Base-by-base conservation (phyloP, 2,113 vertebrate species). In the Azemiops feae region DNA sequence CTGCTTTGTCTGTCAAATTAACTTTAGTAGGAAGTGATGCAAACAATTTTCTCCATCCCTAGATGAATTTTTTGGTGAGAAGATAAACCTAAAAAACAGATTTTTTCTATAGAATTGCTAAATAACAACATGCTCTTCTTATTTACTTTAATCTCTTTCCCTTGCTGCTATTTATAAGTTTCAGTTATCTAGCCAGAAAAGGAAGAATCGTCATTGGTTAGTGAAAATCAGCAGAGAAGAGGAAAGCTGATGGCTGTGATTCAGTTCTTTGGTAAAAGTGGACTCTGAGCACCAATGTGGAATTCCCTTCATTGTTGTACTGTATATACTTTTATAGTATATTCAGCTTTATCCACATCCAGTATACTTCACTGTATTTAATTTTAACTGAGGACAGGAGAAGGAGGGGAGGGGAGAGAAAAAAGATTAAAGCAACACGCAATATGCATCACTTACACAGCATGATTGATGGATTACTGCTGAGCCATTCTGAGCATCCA, bases 391-490 rank as follows among this genome's bases (percentile, higher is more conserved):
- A 95, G 14, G 74, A 87, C 9, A n/a, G 34, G n/a, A 34, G 20
- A 55, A 54, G 43, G 20, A 47, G 14, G 3, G 14, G 22, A 7
- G 10, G 1, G 10, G 45, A 22, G 25, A 5, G 9, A 45, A 22
- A 81, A 57, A 93, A 45, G 88, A 86, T 90, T 90, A 93, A 93
- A 60, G 74, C 22, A 87, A 64, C 89, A 85, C 0, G 34, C 94
- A 92, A 91, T 93, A 91, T 52, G 0, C 22, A 34, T 81, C 92
- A 5, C 57, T 94, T 74, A 58, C 47, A 92, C n/a, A 89, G 18
- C 0, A 3, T 91, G 74, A 3, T 81, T 93, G 60, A 92, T 89
- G 95, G 8, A 4, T 96, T 97, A 96, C 54, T 94, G 81, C 22
- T 94, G 74, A 92, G n/a, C 60, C 92, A 93, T 1, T 14, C 18